Base-by-base conservation (phyloP, 2,888 invertebrate genomes). In the Xylota segnis region DNA sequence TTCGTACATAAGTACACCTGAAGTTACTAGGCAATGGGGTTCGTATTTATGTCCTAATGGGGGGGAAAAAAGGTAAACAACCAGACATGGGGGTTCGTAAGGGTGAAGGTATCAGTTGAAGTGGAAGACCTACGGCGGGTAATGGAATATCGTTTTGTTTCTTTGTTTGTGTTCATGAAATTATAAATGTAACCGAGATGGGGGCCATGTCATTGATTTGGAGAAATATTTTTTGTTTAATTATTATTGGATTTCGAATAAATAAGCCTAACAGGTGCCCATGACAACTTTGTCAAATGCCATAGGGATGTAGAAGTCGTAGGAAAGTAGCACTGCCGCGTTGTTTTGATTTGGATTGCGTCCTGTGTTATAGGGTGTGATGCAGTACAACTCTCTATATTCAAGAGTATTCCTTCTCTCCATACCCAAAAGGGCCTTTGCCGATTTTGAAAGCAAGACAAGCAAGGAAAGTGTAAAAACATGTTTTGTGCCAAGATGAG, bases 201-300 rank as follows among this genome's bases (percentile, higher is more conserved):
- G 37, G 34, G 37, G 34, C 18, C 29, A 23, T 23, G 27, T 45
- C 58, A 54, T 32, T 18, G 32, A 61, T 27, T 52, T 5, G 45
- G 29, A 40, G 14, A 50, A 40, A 59, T 37, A 16, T 12, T 59
- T 10, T 14, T 72, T 10, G 50, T 56, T 34, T 65, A 12, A 59
- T 74, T 68, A 63, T 68, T 59, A 40, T 75, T 65, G 45, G 65
- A 56, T 65, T 59, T 72, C 37, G 32, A 52, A 66, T 71, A 77
- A 83, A 82, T 75, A 71, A 65, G 76, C 76, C 70, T 76, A 83
- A 83, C 83, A 83, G 83, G 83, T 77, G 77, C 18, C 72, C 72
- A 71, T 83, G 72, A 71, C 77, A 52, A 83, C 77, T 58, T 52
- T 14, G n/a, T 32, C 5, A 16, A 56, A 65, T 58, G 58, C 34